phyloP scores from a whole-genome alignment of 2,797 vertebrate species.

The Salmo trutta region DNA sequence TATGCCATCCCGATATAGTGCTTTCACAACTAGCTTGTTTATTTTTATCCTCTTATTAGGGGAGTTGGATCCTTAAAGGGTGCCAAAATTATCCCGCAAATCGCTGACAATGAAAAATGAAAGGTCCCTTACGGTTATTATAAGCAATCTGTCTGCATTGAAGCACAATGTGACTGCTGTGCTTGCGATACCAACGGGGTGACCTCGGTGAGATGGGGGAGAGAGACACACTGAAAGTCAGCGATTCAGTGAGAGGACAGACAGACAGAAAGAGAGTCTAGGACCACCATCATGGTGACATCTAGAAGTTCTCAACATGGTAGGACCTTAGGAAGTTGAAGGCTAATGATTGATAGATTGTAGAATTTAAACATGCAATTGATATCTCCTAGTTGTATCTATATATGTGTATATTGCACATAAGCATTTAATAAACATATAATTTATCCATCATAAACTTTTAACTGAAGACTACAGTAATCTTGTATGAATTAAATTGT shows the following conservation, averaged over 20 bases:
- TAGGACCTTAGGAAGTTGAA: background rate
- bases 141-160: slow-evolving; percentile 83
- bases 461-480: background rate
- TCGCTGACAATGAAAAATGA: slow-evolving; percentile 84
- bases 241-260: background rate
- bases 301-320: background rate
- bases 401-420: background rate
- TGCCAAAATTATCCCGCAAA: slow-evolving; percentile 83
- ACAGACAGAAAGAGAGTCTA: background rate
- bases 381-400: background rate
- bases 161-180: slow-evolving; percentile 82
- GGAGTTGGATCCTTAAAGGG: slow-evolving; percentile 77
- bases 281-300: background rate
- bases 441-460: background rate
- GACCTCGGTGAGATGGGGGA: slow-evolving; percentile 73
- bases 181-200: slow-evolving; percentile 79
- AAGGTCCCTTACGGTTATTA: slow-evolving; percentile 83
- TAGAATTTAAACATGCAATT: background rate
- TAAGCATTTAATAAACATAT: background rate
- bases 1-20: slow-evolving; percentile 81
- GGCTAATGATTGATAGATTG: background rate
- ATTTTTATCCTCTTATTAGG: slow-evolving; percentile 85
- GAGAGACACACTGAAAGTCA: slow-evolving; percentile 70
- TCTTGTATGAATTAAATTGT: background rate
- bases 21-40: slow-evolving; percentile 78